Conservation (phyloP, 1,140 invertebrate species). For the Parasteatoda tepidariorum region DNA sequence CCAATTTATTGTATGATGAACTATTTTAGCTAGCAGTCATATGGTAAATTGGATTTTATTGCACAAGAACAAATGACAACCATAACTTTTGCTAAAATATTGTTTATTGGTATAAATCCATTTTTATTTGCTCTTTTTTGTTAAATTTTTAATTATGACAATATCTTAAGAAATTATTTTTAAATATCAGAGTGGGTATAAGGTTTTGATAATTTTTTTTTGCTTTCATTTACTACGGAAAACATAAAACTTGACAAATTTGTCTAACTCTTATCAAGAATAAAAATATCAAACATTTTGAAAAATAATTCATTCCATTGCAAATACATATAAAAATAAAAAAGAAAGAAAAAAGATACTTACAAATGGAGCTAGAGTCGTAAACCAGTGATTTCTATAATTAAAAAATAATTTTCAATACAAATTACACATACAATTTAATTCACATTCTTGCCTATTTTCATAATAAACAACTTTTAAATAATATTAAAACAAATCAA, state of each 20-base stretch:
- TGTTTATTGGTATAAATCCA: no score
- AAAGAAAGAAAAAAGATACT: neutral
- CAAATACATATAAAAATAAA: neutral
- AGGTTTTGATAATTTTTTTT: neutral
- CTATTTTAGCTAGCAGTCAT: no score
- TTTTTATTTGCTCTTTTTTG: no score
- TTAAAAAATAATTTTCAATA: neutral
- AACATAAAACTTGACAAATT: neutral
- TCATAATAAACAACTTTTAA: neutral
- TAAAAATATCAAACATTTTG: neutral
- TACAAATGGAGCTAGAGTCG: constrained; percentile 25
- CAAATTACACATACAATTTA: neutral
- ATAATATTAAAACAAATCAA: neutral
- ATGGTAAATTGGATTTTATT: no score
- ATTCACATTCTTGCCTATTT: neutral
- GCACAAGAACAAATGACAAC: no score
- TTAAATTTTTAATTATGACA: no score
- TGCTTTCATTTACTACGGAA: neutral
- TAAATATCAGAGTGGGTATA: neutral
- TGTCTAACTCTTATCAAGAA: neutral
- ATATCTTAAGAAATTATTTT: neutral
- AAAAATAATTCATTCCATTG: neutral
- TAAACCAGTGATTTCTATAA: constrained; percentile 28
- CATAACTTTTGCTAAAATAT: no score
- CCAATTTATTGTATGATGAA: no score